phyloP scores from a whole-genome alignment of 2,888 invertebrate genomes.

The Macroteleia sp. region DNA sequence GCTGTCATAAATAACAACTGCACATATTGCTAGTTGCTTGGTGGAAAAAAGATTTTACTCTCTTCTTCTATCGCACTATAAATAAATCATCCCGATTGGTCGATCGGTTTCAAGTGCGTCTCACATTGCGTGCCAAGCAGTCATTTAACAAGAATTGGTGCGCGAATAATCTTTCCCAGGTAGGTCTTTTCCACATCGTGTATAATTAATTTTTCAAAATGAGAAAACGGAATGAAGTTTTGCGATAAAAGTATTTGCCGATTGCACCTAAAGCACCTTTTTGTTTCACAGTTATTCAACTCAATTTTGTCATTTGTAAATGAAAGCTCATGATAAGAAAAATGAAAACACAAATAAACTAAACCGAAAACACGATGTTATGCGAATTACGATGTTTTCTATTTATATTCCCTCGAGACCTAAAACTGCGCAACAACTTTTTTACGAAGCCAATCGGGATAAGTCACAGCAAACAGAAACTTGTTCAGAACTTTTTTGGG shows the following conservation, averaged over 20 bases:
- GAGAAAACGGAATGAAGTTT: constrained; percentile 42
- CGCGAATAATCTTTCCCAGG: constrained; percentile 55
- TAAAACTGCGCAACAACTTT: constrained; percentile 16
- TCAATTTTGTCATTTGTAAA: constrained; percentile 1
- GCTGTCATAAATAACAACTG: constrained; percentile 44
- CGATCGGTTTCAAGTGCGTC: constrained; percentile 56
- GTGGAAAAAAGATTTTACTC: constrained; percentile 35
- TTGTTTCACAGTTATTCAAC: constrained; percentile 3
- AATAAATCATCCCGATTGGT: constrained; percentile 60
- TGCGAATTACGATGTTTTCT: constrained; percentile 12
- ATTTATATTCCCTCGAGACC: neutral
- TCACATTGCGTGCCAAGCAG: constrained; percentile 50
- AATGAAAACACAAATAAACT: constrained; percentile 12
- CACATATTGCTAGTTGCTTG: constrained; percentile 37
- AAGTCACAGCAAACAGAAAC: constrained; percentile 22
- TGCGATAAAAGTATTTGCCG: constrained; percentile 29
- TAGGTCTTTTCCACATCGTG: constrained; percentile 43
- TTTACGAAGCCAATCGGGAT: constrained; percentile 22
- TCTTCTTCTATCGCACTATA: constrained; percentile 17
- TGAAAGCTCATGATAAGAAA: constrained; percentile 8
- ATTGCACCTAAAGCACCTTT: constrained; percentile 35
- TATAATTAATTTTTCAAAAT: constrained; percentile 55
- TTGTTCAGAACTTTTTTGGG: constrained; percentile 10
- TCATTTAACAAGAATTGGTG: constrained; percentile 50
- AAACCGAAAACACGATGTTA: constrained; percentile 4